phyloP scores from a whole-genome alignment of 2,797 vertebrate species.

The Micrastur ruficollis region DNA sequence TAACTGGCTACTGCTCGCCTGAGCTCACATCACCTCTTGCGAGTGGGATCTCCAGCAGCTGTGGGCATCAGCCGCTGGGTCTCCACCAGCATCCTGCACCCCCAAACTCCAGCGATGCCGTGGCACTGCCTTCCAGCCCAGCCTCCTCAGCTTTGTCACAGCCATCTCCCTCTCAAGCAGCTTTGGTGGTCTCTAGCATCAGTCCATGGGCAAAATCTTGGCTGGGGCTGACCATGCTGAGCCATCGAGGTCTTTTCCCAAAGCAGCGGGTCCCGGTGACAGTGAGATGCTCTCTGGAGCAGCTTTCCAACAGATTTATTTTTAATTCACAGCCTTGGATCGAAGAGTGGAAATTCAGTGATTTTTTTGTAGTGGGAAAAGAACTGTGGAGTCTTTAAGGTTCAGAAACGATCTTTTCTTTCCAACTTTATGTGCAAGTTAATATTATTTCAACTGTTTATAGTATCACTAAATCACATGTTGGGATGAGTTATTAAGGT shows the following conservation, averaged over 20 bases:
- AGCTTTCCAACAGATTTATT: neutral
- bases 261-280: neutral
- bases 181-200: neutral
- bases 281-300: neutral
- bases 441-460: neutral
- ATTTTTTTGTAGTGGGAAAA: neutral
- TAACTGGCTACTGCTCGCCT: neutral
- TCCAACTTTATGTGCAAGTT: neutral
- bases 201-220: neutral
- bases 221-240: neutral
- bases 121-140: neutral
- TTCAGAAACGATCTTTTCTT: neutral
- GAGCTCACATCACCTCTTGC: fast-evolving
- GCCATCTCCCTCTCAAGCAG: neutral
- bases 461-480: neutral
- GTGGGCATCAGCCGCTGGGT: neutral
- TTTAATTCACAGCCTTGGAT: constrained; percentile 5
- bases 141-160: neutral
- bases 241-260: neutral
- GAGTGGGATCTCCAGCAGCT: neutral
- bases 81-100: neutral
- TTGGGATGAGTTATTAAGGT: neutral
- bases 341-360: neutral
- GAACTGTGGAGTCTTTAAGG: neutral
- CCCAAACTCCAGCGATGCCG: neutral